These are phyloP conservation scores for Lepeophtheirus salmonis DNA, from an alignment of 1,140 invertebrate species.

Conservation along the genomic window DNA sequence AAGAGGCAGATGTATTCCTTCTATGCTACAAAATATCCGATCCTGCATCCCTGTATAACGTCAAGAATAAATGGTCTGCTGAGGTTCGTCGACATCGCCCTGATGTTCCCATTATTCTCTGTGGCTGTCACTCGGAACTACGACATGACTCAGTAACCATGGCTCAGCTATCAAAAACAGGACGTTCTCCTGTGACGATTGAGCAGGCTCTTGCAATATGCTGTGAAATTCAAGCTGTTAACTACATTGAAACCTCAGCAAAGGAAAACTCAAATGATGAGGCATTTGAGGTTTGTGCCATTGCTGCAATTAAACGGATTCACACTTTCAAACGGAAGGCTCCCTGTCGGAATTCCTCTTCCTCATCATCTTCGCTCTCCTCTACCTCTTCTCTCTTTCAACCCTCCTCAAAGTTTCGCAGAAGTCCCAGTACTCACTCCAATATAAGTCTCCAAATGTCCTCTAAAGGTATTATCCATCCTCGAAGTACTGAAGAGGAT, in stretches of 20 bases:
- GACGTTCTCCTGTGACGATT: constrained; percentile 2
- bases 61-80: constrained; percentile 13
- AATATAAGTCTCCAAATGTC: background rate
- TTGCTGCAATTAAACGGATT: constrained; percentile 1
- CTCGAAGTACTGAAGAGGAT: background rate
- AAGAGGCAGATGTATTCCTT: constrained; percentile 18
- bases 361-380: background rate
- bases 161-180: background rate
- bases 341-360: background rate
- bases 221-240: constrained; percentile 6
- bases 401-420: background rate
- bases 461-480: background rate
- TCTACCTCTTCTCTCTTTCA: background rate
- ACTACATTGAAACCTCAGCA: constrained; percentile 14
- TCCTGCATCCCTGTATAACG: constrained; percentile 8
- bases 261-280: background rate
- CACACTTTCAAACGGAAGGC: background rate
- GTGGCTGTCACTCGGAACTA: constrained; percentile 14
- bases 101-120: constrained; percentile 10
- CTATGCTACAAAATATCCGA: constrained; percentile 17
- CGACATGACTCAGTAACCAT: background rate
- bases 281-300: constrained; percentile 5
- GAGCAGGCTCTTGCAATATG: constrained; percentile 13
- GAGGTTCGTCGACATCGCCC: constrained; percentile 15
- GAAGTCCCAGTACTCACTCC: background rate